Percentiles rank a stretch among this genome's conserved stretches.
Evolutionary conservation across 2,797 vertebrate genomes (phyloP).

Genomic region (Hyperoplus lanceolatus): DNA sequence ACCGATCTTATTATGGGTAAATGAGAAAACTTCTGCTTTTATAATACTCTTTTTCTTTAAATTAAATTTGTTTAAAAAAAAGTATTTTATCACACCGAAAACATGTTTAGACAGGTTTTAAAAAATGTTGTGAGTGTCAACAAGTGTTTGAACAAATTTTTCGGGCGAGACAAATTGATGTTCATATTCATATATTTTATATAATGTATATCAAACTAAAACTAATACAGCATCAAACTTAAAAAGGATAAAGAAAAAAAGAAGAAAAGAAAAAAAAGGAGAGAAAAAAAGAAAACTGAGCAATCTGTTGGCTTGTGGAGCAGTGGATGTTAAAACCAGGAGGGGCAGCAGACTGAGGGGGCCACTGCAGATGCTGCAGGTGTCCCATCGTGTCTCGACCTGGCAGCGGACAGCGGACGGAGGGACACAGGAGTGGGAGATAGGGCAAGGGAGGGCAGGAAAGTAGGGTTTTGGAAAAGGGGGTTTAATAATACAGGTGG

Average conservation of each 20-base stretch:
- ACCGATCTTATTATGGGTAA: neutral
- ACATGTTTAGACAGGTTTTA: no score
- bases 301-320: constrained; percentile 69
- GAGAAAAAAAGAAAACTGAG: constrained; percentile 59
- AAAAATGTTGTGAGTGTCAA: constrained; percentile 15
- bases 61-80: neutral
- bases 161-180: constrained; percentile 75
- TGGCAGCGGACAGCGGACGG: constrained; percentile 27
- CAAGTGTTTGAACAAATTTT: constrained; percentile 68
- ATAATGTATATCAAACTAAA: constrained; percentile 94
- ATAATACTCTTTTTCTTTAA: neutral
- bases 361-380: constrained; percentile 41
- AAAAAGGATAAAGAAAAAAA: constrained; percentile 81
- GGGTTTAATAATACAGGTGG: constrained; percentile 55
- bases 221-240: constrained; percentile 92
- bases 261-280: constrained; percentile 41
- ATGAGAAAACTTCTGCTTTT: neutral
- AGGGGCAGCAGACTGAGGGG: constrained; percentile 34
- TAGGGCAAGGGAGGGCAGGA: neutral
- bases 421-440: constrained; percentile 21
- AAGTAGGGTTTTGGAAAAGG: constrained; percentile 16
- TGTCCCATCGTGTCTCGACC: constrained; percentile 32
- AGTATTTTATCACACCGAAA: neutral
- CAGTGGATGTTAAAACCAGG: constrained; percentile 73
- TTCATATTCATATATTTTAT: constrained; percentile 88